Base-by-base conservation (phyloP, 2,113 vertebrate genomes). In the Hippocampus guttulatus region DNA sequence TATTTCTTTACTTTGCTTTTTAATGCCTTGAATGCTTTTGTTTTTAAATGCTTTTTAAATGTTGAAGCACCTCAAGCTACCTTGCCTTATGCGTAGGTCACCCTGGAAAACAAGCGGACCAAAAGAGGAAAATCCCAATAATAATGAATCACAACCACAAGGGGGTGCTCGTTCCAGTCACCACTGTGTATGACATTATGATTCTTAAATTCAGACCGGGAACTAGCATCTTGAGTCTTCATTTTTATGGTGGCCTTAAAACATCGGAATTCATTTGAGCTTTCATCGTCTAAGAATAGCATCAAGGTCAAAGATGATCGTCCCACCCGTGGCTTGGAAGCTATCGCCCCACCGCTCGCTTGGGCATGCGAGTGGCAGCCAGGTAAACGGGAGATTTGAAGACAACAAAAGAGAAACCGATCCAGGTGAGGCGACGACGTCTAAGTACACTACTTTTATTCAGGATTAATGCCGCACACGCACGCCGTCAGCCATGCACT, bases 401-500 rank as follows among this genome's bases (percentile, higher is more conserved):
- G 47, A 27, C 3, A 23, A 40, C 43, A 65, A 43, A 64, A 64
- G n/a, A 65, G 41, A 65, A 65, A 45, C 21, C 5, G 5, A 7
- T 45, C 21, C 63, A 65, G 64, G 43, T 27, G 64, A 47, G 41
- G 41, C 23, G 43, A 65, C 14, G 11, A 41, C 63, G 15, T 64
- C 63, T 25, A 64, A 45, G 41, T 45, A 23, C 41, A 47, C 64
- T 47, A 25, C 23, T 63, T 65, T 65, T 47, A 65, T 47, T 27
- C 2, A 8, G 23, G 41, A 65, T 70, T n/a, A 54, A 64, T 43
- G 43, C 68, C 51, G 70, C 54, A 64, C 75, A 54, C 52, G 73
- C 52, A 72, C 33, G 30, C 23, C 16, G 4, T 67, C 69, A 63
- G 57, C 66, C 67, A 64, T 55, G 33, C 71, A 77, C 54, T 78